Evolutionary conservation across 2,888 invertebrate species (phyloP).

Genomic region (Magallana nippona): DNA sequence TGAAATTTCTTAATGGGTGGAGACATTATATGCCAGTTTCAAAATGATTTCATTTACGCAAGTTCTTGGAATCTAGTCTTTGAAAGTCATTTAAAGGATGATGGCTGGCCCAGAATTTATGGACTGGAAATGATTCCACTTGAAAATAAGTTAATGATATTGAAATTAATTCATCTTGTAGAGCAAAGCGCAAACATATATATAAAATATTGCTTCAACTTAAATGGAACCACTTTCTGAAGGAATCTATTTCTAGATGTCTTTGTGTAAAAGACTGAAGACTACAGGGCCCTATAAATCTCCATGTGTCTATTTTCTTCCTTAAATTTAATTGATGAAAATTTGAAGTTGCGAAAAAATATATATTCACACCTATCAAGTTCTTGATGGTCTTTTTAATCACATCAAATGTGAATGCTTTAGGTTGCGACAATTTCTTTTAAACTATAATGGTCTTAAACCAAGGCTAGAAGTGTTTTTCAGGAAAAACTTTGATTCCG

Average conservation of each 20-base stretch:
- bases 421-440: background rate
- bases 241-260: background rate
- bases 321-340: background rate
- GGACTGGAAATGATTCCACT: background rate
- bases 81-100: constrained; percentile 13
- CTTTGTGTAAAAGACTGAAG: background rate
- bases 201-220: background rate
- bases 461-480: too few species aligned
- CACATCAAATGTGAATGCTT: constrained; percentile 5
- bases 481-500: background rate
- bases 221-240: background rate
- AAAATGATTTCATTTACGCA: background rate
- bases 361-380: too few species aligned
- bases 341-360: background rate
- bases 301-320: background rate
- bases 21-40: background rate
- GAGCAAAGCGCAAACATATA: background rate
- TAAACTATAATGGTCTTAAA: background rate
- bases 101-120: background rate
- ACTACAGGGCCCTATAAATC: background rate
- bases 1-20: constrained; percentile 10
- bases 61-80: constrained; percentile 1
- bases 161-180: constrained; percentile 5
- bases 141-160: constrained; percentile 29
- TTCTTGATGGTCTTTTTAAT: background rate